Base-by-base conservation (phyloP, 2,888 invertebrate species). In the Leucophenga montana region DNA sequence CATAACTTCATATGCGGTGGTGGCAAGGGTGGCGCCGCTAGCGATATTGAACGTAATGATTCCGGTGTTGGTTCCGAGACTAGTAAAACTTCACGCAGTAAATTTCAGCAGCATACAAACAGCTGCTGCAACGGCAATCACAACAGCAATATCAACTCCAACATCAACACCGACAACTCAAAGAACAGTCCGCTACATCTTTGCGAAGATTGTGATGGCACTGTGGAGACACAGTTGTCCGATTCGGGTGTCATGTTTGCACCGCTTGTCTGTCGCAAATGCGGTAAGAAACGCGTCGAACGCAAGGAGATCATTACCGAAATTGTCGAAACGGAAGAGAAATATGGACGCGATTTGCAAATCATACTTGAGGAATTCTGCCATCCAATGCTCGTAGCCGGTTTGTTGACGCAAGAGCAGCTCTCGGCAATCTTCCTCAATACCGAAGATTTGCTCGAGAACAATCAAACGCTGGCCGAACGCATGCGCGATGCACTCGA, bases 301-400 rank as follows among this genome's bases (percentile, higher is more conserved):
- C 92, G 97, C 68, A 96, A 97, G 85, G 97, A 98, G 90, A 97
- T 97, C 46, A 94, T 98, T 66, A 95, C 95, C 3, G 98, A 98
- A 90, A 96, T 98, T 73, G 95, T 97, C 4, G 97, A 98, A 89
- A 98, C 98, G 1, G 98, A 98, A 89, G 94, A 97, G 85, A 98
- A 97, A 85, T 98, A 98, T 86, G 97, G 97, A 20, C 91, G 97
- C 67, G 98, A 98, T 88, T 90, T 98, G 80, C 94, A 95, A 86
- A 97, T 98, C 70, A 95, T 98, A 79, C 90, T 96, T 79, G 97
- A 97, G 88, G 97, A 97, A 88, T 96, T 97, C 87, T 95, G 95
- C 87, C 94, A 95, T 84, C 97, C 97, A 0, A 97, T 98, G 95
- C 90, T 96, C 80, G 95, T 96, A 48, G 97, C 97, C 69, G 97